Evolutionary conservation across 2,888 invertebrate species (phyloP).

Genomic region (Morinoia aosen): DNA sequence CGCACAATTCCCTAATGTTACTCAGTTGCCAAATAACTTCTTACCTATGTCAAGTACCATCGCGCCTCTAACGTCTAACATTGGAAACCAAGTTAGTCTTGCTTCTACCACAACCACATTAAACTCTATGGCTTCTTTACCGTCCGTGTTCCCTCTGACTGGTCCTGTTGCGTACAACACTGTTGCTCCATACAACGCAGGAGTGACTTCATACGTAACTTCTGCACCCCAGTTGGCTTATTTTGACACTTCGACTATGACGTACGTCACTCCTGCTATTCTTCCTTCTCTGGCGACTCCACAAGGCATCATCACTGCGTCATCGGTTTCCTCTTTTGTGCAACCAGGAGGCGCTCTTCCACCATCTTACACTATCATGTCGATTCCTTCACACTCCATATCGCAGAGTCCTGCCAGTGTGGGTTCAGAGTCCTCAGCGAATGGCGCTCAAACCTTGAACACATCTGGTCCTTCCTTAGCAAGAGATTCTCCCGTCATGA

Average conservation of each 20-base stretch:
- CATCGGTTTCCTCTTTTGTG: constrained; percentile 20
- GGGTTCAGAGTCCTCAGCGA: neutral
- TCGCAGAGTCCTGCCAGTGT: neutral
- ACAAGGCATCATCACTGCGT: constrained; percentile 26
- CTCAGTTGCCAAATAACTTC: constrained; percentile 18
- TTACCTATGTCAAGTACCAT: constrained; percentile 34
- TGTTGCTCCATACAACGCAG: neutral
- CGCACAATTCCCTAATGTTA: constrained; percentile 14
- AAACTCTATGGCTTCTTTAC: neutral
- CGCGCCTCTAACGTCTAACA: neutral
- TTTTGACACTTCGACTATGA: constrained; percentile 43
- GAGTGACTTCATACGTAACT: constrained; percentile 10
- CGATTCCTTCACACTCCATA: constrained; percentile 5
- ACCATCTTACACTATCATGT: constrained; percentile 27
- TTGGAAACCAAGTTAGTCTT: neutral
- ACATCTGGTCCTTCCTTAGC: constrained; percentile 29
- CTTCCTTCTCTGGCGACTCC: constrained; percentile 29
- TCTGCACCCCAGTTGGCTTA: constrained; percentile 26
- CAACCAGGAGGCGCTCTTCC: constrained; percentile 23
- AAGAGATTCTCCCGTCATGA: constrained; percentile 20
- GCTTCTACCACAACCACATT: neutral
- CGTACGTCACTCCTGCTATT: constrained; percentile 31
- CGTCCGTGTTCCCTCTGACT: constrained; percentile 13
- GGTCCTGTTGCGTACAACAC: constrained; percentile 33
- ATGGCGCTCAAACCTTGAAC: neutral